Evolutionary conservation across 2,888 invertebrate genomes (phyloP).

Genomic region (Chaitophorus viminalis): DNA sequence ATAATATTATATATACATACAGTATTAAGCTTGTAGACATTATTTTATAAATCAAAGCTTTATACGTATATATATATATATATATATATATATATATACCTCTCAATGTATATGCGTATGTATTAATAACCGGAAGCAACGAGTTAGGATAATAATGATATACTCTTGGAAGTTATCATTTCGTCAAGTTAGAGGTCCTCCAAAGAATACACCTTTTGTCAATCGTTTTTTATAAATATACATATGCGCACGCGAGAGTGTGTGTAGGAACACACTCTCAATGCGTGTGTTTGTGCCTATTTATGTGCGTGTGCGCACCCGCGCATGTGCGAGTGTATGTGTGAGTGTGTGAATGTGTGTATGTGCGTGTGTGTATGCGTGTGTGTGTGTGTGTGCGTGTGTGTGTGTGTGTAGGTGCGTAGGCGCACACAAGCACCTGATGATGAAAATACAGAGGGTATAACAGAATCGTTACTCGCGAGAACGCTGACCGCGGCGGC

Average conservation of each 20-base stretch:
- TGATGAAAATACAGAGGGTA: not conserved
- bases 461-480: too few species aligned
- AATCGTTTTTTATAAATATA: conserved; percentile 28
- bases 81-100: too few species aligned
- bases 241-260: not conserved
- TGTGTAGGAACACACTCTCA: not conserved
- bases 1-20: not conserved
- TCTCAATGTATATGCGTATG: not conserved
- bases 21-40: not conserved
- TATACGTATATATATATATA: too few species aligned
- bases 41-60: conserved; percentile 32
- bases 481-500: too few species aligned
- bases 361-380: not conserved
- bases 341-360: not conserved
- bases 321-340: too few species aligned
- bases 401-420: not conserved
- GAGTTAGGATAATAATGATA: conserved; percentile 51
- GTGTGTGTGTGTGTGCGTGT: too few species aligned
- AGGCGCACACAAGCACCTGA: not conserved
- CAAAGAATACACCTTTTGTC: conserved; percentile 33
- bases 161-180: conserved; percentile 31
- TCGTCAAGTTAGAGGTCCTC: conserved; percentile 31
- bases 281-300: too few species aligned
- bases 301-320: not conserved
- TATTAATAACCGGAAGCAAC: conserved; percentile 58